Evolutionary conservation across 1,140 invertebrate species (phyloP).

Genomic region (Delia radicum): DNA sequence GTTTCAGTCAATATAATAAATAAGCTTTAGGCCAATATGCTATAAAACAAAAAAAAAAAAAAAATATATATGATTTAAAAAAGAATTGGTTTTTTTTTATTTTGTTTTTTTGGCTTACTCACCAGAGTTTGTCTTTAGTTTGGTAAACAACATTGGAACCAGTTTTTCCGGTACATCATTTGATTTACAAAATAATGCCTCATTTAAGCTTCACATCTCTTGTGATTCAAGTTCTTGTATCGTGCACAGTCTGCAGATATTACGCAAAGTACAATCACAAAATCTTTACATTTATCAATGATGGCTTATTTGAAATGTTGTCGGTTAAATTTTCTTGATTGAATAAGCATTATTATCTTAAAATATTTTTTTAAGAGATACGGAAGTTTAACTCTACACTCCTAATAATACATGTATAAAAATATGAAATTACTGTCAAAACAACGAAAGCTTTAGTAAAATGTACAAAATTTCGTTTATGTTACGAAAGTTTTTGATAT

Average conservation of each 20-base stretch:
- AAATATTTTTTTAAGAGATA: no score
- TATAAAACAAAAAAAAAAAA: not conserved
- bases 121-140: conserved; percentile 6
- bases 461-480: no score
- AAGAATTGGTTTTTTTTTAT: not conserved
- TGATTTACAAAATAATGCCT: conserved; percentile 14
- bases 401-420: no score
- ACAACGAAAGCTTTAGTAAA: no score
- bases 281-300: no score
- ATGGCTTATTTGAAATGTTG: no score
- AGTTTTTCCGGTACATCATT: conserved; percentile 13
- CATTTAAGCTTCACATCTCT: conserved; percentile 16
- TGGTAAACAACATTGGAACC: conserved; percentile 18
- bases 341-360: no score
- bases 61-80: not conserved
- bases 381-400: no score
- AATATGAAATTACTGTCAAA: no score
- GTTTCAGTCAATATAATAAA: not conserved
- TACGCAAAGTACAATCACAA: no score
- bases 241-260: not conserved
- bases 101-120: not conserved
- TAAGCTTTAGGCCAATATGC: not conserved
- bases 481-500: no score
- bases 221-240: conserved; percentile 2
- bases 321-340: no score